These are phyloP conservation scores for Euphydryas editha DNA, from an alignment of 2,888 invertebrate species.

Conservation along the genomic window DNA sequence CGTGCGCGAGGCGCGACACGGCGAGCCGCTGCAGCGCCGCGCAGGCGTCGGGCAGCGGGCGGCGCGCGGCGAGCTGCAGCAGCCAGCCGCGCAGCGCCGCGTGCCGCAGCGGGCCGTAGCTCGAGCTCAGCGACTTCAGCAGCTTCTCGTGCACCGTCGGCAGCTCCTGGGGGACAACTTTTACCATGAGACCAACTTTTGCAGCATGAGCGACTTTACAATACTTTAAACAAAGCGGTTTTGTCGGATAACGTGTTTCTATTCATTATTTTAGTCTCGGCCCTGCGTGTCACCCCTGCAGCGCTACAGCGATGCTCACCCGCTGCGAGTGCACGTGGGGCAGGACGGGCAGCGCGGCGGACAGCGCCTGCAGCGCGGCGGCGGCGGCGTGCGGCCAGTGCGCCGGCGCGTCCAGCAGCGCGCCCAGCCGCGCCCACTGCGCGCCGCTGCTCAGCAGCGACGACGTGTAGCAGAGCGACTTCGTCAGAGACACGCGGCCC, in stretches of 20 bases:
- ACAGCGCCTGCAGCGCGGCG: conserved; percentile 59
- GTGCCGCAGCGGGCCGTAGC: conserved; percentile 72
- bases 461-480: conserved; percentile 51
- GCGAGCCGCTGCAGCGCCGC: conserved; percentile 53
- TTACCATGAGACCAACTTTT: too few species aligned
- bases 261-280: too few species aligned
- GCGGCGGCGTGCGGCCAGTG: conserved; percentile 50
- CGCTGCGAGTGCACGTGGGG: conserved; percentile 52
- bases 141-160: conserved; percentile 73
- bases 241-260: too few species aligned
- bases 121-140: conserved; percentile 67
- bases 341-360: conserved; percentile 57
- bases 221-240: too few species aligned
- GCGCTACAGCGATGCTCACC: conserved; percentile 14
- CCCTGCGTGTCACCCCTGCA: too few species aligned
- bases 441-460: conserved; percentile 56
- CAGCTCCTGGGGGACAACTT: conserved; percentile 57
- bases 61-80: conserved; percentile 56
- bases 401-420: conserved; percentile 58
- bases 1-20: conserved; percentile 32
- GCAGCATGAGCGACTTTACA: too few species aligned
- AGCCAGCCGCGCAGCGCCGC: conserved; percentile 75
- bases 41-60: conserved; percentile 24
- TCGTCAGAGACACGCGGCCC: conserved; percentile 59
- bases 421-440: conserved; percentile 52